Percentiles rank a stretch among this genome's conserved stretches.
phyloP scores from a whole-genome alignment of 64 coral and sea anemone species.

The Acropora yongei region DNA sequence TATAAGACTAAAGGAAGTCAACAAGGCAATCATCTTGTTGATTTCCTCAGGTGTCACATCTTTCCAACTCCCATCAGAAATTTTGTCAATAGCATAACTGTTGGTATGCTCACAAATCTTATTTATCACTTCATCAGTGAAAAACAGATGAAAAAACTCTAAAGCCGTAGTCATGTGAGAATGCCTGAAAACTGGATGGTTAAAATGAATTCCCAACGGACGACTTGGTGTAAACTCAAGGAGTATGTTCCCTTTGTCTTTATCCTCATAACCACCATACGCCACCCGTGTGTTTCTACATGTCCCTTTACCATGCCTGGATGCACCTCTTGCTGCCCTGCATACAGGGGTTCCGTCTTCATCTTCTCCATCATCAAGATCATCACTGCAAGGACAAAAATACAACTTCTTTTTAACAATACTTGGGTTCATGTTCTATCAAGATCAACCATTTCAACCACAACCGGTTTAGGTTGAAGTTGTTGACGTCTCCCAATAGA shows the following conservation, averaged over 20 bases:
- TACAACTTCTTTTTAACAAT: too few relatives aligned
- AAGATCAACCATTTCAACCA: too few relatives aligned
- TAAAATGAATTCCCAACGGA: background rate
- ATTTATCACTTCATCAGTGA: background rate
- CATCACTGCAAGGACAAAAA: too few relatives aligned
- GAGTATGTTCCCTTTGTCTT: background rate
- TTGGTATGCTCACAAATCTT: background rate
- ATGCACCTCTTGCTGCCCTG: too few relatives aligned
- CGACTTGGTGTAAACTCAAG: background rate
- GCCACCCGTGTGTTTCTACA: too few relatives aligned
- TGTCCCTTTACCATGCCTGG: too few relatives aligned
- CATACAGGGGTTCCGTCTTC: too few relatives aligned
- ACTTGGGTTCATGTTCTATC: too few relatives aligned
- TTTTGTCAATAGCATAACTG: background rate
- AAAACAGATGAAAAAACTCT: constrained; percentile 51
- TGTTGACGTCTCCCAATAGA: too few relatives aligned
- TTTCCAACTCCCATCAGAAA: constrained; percentile 20
- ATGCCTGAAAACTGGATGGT: background rate
- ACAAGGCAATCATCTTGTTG: constrained; percentile 10
- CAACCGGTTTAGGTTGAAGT: too few relatives aligned
- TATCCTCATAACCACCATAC: too few relatives aligned
- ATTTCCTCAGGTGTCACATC: constrained; percentile 8
- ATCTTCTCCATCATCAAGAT: too few relatives aligned
- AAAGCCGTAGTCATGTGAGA: constrained; percentile 39
- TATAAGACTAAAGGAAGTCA: constrained; percentile 35